Base-by-base conservation (phyloP, 2,113 vertebrate genomes). In the Aspidoscelis tigris region DNA sequence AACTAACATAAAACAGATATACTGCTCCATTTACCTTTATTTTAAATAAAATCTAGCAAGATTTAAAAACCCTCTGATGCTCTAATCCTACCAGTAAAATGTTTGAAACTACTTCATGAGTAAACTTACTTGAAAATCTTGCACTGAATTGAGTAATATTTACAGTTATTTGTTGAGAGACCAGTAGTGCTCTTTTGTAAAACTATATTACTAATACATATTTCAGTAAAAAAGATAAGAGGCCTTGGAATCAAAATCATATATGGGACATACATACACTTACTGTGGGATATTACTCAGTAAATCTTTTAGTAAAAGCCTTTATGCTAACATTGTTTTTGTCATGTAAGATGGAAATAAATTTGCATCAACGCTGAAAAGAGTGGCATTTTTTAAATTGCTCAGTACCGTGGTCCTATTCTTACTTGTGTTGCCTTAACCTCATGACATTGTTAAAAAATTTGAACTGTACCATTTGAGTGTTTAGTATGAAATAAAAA, bases 31-130 rank as follows among this genome's bases (percentile, higher is more conserved):
- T 88, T 85, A 3, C 47, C 65, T 1, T 68, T 74, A 81, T 7
- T 80, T 79, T 53, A 86, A 91, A 76, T 0, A 11, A 93, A 75
- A 20, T 85, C 33, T 61, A 84, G 10, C 66, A 24, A 66, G 0
- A 0, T 0, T 24, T 3, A 71, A 64, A 81, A 76, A 20, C 8
- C 0, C 44, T 88, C 12, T 1, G 1, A 81, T 78, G 7, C 0
- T 61, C 4, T 44, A 39, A 55, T 10, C 65, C 58, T 26, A 7
- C 24, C 43, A 58, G 8, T 21, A 44, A 64, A 53, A 83, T 2
- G 72, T 0, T 33, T 69, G n/a, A 33, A 22, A 44, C 24, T 80
- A 5, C 14, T 16, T 73, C 22, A n/a, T 66, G 66, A 74, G n/a
- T 33, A 50, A 50, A 65, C 41, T 84, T 73, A 72, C 4, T 41